Percentiles rank a stretch among this genome's conserved stretches.
Conservation (phyloP, 2,797 vertebrate species). For the Mus spretus region DNA sequence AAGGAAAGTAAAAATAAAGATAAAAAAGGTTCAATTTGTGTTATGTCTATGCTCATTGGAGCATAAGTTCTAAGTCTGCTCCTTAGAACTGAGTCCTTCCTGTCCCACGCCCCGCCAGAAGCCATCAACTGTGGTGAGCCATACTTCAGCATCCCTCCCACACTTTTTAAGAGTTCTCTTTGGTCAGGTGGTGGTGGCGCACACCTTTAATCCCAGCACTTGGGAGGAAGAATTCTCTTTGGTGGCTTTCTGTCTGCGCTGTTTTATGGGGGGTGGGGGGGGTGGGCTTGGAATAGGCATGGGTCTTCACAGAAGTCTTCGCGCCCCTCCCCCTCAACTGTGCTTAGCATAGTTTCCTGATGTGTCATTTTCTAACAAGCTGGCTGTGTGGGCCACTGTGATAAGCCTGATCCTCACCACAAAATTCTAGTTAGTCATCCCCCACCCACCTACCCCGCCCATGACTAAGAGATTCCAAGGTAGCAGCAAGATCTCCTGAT, state of each 20-base stretch:
- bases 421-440: too few species aligned
- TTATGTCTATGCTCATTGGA: background rate
- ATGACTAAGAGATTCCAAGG: background rate
- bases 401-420: background rate
- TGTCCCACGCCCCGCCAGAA: background rate
- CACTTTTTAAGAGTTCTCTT: background rate
- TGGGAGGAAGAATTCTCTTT: background rate
- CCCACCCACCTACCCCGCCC: background rate
- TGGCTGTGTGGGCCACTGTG: background rate
- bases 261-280: background rate
- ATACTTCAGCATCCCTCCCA: background rate
- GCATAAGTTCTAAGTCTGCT: background rate
- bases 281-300: background rate
- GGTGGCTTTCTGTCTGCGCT: background rate
- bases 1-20: background rate
- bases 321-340: background rate
- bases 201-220: too few species aligned
- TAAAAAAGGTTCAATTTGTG: background rate
- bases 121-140: background rate
- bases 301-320: background rate
- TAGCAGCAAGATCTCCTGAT: background rate
- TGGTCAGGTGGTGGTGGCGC: too few species aligned
- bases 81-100: background rate
- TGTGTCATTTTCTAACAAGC: background rate
- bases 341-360: background rate